Percentiles rank a stretch among this genome's conserved stretches.
phyloP scores from a whole-genome alignment of 2,888 invertebrate genomes.

The Hesperia comma region DNA sequence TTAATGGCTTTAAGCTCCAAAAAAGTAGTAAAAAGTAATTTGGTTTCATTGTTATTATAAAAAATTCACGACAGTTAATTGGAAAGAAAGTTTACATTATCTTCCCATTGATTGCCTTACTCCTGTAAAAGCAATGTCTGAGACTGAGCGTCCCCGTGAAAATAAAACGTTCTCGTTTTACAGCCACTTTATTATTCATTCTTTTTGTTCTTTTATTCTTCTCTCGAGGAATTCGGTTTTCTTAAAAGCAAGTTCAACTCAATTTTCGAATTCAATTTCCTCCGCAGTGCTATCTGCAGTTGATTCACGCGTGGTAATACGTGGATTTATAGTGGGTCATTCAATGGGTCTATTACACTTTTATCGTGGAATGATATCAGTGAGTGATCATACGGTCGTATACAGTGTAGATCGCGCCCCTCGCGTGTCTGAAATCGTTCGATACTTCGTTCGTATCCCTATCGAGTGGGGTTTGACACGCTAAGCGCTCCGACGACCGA shows the following conservation, averaged over 20 bases:
- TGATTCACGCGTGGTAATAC: background rate
- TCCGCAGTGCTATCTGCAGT: constrained; percentile 19
- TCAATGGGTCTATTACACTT: constrained; percentile 25
- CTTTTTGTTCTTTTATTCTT: constrained; percentile 28
- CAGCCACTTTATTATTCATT: constrained; percentile 53
- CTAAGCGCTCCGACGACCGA: constrained; percentile 63
- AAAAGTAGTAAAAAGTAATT: too few species aligned
- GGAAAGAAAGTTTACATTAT: constrained; percentile 12
- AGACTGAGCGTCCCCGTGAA: constrained; percentile 19
- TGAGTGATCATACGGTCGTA: constrained; percentile 50
- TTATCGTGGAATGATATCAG: constrained; percentile 30
- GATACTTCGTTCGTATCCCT: constrained; percentile 61
- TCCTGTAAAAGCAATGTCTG: constrained; percentile 15
- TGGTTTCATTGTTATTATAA: background rate
- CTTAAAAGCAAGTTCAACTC: constrained; percentile 13
- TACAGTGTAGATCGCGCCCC: constrained; percentile 50
- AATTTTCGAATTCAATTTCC: constrained; percentile 17
- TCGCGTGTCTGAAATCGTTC: constrained; percentile 69
- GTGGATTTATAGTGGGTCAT: constrained; percentile 51
- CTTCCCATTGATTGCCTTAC: constrained; percentile 15
- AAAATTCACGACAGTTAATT: constrained; percentile 6
- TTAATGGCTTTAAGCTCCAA: too few species aligned
- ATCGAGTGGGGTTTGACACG: constrained; percentile 72
- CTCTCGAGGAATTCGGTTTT: constrained; percentile 25
- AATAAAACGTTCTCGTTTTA: constrained; percentile 35